Conservation (phyloP, 35 echinoderm and acorn worm genomes). For the Nesometra sesokonis region DNA sequence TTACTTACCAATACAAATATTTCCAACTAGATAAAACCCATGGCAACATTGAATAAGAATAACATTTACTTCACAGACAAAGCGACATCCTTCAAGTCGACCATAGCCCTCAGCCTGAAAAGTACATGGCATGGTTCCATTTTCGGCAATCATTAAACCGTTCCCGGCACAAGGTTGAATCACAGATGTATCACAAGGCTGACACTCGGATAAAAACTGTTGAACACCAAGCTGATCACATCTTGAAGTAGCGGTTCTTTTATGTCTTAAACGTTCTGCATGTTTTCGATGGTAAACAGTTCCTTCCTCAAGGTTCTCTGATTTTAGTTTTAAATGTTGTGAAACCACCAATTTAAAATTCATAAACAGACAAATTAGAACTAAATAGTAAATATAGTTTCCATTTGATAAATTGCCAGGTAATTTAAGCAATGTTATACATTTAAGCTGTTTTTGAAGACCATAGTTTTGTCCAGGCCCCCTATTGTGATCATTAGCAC, state of each 20-base stretch:
- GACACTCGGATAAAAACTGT: neutral
- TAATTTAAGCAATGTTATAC: neutral
- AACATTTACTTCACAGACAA: neutral
- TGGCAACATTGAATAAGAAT: neutral
- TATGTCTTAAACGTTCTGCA: neutral
- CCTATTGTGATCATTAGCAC: neutral
- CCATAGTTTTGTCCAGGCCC: neutral
- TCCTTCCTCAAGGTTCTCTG: too few species aligned
- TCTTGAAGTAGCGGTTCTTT: neutral
- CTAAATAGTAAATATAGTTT: too few species aligned
- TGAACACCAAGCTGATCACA: neutral
- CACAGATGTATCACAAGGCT: neutral
- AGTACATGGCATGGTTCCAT: neutral
- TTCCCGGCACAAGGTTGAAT: neutral
- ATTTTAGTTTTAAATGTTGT: too few species aligned
- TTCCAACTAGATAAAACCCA: neutral
- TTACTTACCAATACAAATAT: neutral
- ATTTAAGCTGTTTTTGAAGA: neutral
- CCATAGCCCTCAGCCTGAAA: neutral
- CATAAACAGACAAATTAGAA: too few species aligned
- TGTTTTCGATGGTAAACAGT: neutral
- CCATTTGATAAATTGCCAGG: neutral
- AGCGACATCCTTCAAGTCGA: neutral
- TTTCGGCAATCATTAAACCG: neutral
- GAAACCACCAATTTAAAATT: too few species aligned